phyloP scores from a whole-genome alignment of 1,140 invertebrate species.

The Tribolium castaneum region DNA sequence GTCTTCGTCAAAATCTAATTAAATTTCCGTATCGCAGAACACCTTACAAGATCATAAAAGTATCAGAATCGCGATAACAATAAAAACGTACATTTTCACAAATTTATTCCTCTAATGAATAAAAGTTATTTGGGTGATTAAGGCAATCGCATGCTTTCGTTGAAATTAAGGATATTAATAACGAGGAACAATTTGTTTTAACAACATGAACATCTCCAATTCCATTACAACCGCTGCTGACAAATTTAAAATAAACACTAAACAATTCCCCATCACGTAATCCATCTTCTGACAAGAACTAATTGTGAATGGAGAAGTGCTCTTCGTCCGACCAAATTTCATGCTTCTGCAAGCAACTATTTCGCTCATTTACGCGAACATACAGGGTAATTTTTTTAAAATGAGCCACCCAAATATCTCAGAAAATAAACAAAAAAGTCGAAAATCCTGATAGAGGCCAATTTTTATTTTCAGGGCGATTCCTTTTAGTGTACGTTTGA shows the following conservation, averaged over 20 bases:
- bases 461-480: no score
- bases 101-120: neutral
- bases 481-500: no score
- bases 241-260: neutral
- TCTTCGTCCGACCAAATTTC: neutral
- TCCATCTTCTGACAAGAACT: neutral
- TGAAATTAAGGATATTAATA: neutral
- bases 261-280: neutral
- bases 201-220: neutral
- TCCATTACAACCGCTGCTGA: neutral
- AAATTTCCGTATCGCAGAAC: slow-evolving; percentile 2
- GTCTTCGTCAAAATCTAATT: neutral
- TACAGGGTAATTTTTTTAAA: no score
- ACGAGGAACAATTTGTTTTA: neutral
- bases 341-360: neutral
- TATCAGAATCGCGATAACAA: neutral
- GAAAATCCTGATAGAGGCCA: no score
- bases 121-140: neutral
- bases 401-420: no score
- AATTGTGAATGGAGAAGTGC: neutral
- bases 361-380: no score
- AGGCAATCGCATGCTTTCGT: neutral
- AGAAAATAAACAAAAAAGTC: no score
- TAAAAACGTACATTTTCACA: neutral
- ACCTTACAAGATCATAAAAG: neutral